Base-by-base conservation (phyloP, 2,888 invertebrate species). In the Brachypalpus laphriformis region DNA sequence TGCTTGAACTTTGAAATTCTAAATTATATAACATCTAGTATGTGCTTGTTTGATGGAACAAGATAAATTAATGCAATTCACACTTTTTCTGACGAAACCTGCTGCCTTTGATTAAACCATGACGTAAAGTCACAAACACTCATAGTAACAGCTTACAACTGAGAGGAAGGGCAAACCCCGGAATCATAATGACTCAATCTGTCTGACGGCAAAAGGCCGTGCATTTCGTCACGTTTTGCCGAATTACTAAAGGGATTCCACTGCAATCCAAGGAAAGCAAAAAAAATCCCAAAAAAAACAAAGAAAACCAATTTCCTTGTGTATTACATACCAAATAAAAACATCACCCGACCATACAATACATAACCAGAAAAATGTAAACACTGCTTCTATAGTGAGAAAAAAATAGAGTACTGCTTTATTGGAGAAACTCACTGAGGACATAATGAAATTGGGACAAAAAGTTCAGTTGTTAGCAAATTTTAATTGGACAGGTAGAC, bases 291-390 rank as follows among this genome's bases (percentile, higher is more conserved):
- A 16, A 6, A 14, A 28, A 11, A 14, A 61, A 40, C n/a, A 7
- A 7, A 9, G 34, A 34, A 34, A 34, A 1, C 34, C 3, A 22
- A 28, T 25, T 61, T 1, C n/a, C 14, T 42, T 42, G 16, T 42
- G 18, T 3, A 9, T 14, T n/a, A 25, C 28, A 28, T 11, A 1
- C 31, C 8, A 74, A 25, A 47, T 47, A 31, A 56, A 42, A 75
- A 65, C 37, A 66, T 65, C 75, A 66, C 47, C 34, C 74, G 22
- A 65, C 56, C 42, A 40, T 28, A 18, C 74, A 56, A 65, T 56
- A 34, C 65, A 63, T 42, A 34, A 18, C 16, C 22, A 74, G 22
- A 22, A 45, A 51, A 65, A 74, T 63, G 74, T 74, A 65, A 74
- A 74, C 74, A 74, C 74, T 65, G 31, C 51, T 34, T n/a, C 8